Conservation (phyloP, 2,888 invertebrate species). For the Pseudococcus jackbeardsleyi region DNA sequence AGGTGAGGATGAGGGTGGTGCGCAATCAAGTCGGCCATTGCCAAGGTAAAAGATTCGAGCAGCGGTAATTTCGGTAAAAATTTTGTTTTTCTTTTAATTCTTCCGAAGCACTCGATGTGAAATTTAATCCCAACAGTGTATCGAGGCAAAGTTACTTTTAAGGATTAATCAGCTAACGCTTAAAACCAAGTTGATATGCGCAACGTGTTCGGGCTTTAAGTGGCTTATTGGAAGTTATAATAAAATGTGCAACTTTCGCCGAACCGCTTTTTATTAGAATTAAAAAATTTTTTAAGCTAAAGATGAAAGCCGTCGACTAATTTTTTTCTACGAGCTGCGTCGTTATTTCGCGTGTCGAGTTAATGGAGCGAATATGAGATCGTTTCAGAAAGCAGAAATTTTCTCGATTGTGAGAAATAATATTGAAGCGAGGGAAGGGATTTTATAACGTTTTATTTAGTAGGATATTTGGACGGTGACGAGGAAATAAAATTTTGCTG, state of each 20-base stretch:
- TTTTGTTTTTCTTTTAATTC: conserved; percentile 29
- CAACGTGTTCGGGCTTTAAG: conserved; percentile 20
- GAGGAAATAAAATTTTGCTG: background rate
- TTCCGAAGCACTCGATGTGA: conserved; percentile 8
- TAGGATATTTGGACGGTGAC: background rate
- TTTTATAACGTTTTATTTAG: background rate
- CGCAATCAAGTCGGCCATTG: background rate
- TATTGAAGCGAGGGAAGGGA: background rate
- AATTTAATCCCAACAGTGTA: conserved; percentile 21
- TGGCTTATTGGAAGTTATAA: conserved; percentile 42
- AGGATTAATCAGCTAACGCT: conserved; percentile 10
- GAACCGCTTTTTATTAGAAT: background rate
- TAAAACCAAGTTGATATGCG: conserved; percentile 25
- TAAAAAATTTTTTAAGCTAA: conserved; percentile 12
- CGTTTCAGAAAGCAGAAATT: background rate
- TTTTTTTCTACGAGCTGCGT: background rate
- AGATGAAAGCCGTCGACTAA: conserved; percentile 1
- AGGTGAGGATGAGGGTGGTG: background rate
- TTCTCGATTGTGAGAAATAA: background rate
- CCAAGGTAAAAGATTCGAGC: background rate
- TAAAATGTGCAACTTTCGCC: conserved; percentile 7
- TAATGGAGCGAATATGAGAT: conserved; percentile 12
- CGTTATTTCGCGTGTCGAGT: background rate
- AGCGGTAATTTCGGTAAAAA: conserved; percentile 28
- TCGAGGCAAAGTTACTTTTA: conserved; percentile 2